Base-by-base conservation (phyloP, 2,113 vertebrate species). In the Pelmatolapia mariae region DNA sequence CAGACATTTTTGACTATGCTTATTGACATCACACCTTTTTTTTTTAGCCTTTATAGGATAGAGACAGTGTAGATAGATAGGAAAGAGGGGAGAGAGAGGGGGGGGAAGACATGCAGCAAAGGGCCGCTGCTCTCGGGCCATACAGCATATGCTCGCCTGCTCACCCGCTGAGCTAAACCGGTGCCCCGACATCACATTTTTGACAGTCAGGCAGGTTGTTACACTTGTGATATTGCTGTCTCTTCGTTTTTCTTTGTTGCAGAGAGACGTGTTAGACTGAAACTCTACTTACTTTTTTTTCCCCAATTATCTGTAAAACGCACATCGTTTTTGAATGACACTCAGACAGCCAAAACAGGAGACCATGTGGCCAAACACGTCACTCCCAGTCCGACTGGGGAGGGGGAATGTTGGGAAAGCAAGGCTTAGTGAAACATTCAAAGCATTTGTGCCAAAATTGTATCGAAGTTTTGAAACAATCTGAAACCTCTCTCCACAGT, bases 71-170 rank as follows among this genome's bases (percentile, higher is more conserved):
- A 31, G 29, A 6, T 31, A 6, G 29, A 29, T 4, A 29, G 29
- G 29, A 29, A 29, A 29, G 29, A 29, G 29, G 29, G 29, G 29
- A 29, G 29, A 29, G 29, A 29, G 29, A 29, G 29, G 4, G 29
- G 29, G 59, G 0, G 29, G 57, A 61, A 61, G 29, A 33, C 5
- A 0, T 3, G 29, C 15, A 61, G 57, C 57, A 61, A 61, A 61
- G 57, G 26, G 26, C 26, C 5, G 0, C 56, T 59, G 8, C 26
- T 18, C 56, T 59, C 0, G 1, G 26, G 15, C 57, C 5, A 0
- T 6, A 2, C 15, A 6, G 1, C 29, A 33, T 18, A 18, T 10
- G 57, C 8, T 61, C 29, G 57, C 57, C 57, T 61, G 15, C 15
- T 59, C 1, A 10, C 26, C 15, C 1, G 0, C 47, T 19, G 47